A percentile compares a stretch with the other conserved stretches of the same genome.
These are phyloP conservation scores for Carduelis carduelis DNA, from an alignment of 2,797 vertebrate species.

Conservation along the genomic window DNA sequence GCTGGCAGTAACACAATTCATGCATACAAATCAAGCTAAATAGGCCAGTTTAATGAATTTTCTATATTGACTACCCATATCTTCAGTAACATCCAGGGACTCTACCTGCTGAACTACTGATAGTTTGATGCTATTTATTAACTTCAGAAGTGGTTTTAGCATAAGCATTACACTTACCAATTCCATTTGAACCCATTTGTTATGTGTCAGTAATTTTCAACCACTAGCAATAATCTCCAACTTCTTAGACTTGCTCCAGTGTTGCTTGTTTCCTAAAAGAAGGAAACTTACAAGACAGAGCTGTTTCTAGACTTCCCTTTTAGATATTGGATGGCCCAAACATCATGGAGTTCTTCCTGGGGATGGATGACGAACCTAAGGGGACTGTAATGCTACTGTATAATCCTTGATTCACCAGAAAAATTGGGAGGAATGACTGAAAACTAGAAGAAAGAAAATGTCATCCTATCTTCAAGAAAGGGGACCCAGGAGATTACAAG, in stretches of 20 bases:
- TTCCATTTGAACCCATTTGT: background rate
- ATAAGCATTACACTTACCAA: background rate
- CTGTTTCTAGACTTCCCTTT: background rate
- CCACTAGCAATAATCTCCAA: background rate
- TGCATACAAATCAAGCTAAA: background rate
- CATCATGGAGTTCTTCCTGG: background rate
- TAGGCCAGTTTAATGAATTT: background rate
- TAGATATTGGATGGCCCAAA: background rate
- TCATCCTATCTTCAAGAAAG: background rate
- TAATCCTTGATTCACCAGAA: background rate
- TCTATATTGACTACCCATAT: background rate
- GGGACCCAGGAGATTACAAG: background rate
- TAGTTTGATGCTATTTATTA: background rate
- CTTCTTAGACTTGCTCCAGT: background rate
- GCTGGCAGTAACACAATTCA: background rate
- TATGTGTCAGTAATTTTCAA: background rate
- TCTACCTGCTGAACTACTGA: background rate
- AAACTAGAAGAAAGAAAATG: background rate
- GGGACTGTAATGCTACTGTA: background rate
- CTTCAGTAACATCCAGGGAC: background rate
- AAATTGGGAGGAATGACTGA: background rate
- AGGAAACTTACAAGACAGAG: background rate
- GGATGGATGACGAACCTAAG: background rate
- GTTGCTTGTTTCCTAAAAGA: background rate
- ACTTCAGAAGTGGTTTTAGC: background rate